These are phyloP conservation scores for Dicranocentrus wangi DNA, from an alignment of 2,888 invertebrate genomes.

Conservation along the genomic window DNA sequence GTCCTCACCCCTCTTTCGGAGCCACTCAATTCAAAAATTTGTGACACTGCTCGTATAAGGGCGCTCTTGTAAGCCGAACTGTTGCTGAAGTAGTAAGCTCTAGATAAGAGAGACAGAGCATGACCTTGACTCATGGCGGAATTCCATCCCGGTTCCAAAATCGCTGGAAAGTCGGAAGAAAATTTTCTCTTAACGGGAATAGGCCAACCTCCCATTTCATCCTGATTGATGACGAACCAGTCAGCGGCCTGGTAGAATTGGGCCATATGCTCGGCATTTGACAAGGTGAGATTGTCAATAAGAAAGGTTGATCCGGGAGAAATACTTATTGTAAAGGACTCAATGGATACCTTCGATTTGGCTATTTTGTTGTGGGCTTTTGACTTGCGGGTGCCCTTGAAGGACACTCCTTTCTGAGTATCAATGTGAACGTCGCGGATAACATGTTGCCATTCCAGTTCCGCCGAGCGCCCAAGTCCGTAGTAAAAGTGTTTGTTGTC, in stretches of 20 bases:
- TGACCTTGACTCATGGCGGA: conserved; percentile 99
- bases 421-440: conserved; percentile 92
- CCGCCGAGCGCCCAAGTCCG: conserved; percentile 80
- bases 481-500: conserved; percentile 84
- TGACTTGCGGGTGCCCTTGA: conserved; percentile 19
- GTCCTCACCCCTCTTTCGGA: conserved; percentile 85
- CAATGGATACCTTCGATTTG: conserved; percentile 69
- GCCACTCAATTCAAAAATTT: conserved; percentile 83
- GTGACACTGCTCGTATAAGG: conserved; percentile 83
- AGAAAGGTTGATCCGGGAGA: conserved; percentile 61
- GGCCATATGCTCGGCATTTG: conserved; percentile 88
- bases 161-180: conserved; percentile 81
- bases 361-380: conserved; percentile 64
- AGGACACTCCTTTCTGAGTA: conserved; percentile 87
- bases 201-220: conserved; percentile 92
- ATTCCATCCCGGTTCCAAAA: conserved; percentile 92
- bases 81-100: conserved; percentile 88
- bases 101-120: conserved; percentile 92
- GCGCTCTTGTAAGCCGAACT: conserved; percentile 87
- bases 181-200: conserved; percentile 88
- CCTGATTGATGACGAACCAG: conserved; percentile 93
- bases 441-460: conserved; percentile 81
- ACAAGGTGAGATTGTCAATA: conserved; percentile 85
- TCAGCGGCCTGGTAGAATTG: conserved; percentile 94
- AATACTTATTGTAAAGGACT: conserved; percentile 58